These are phyloP conservation scores for Dryobates pubescens DNA, from an alignment of 2,797 vertebrate species.

Conservation along the genomic window DNA sequence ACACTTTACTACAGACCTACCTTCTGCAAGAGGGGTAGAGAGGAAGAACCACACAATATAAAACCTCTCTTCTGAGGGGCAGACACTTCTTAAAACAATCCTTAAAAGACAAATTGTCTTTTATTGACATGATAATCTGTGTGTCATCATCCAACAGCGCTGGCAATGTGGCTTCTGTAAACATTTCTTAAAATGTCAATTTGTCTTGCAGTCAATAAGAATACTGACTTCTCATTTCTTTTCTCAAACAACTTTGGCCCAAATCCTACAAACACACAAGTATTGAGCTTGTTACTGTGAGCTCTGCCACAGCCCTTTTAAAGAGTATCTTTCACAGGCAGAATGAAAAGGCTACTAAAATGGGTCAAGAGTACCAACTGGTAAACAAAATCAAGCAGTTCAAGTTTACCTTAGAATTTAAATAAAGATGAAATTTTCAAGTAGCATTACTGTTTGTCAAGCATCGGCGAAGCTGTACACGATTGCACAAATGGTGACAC, in stretches of 20 bases:
- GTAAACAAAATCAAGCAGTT: slow-evolving; percentile 23
- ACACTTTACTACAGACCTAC: neutral
- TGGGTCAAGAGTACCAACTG: neutral
- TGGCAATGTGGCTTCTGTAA: neutral
- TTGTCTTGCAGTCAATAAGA: neutral
- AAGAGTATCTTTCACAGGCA: slow-evolving; percentile 33
- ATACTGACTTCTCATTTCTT: neutral
- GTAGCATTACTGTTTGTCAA: neutral
- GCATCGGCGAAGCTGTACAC: neutral
- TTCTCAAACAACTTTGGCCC: neutral
- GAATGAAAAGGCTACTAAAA: neutral
- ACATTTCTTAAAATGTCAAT: neutral
- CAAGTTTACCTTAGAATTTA: slow-evolving; percentile 44
- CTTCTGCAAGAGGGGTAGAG: neutral
- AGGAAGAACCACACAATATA: neutral
- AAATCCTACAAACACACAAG: neutral
- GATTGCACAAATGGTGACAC: neutral
- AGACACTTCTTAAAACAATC: neutral
- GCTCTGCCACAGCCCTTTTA: neutral
- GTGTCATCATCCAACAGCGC: neutral
- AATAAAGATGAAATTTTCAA: slow-evolving; percentile 38
- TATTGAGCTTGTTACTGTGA: neutral
- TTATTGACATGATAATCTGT: neutral
- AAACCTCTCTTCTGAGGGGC: no score
- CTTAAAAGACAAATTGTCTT: neutral